phyloP scores from a whole-genome alignment of 2,797 vertebrate genomes.

The Sebastes oblongus region DNA sequence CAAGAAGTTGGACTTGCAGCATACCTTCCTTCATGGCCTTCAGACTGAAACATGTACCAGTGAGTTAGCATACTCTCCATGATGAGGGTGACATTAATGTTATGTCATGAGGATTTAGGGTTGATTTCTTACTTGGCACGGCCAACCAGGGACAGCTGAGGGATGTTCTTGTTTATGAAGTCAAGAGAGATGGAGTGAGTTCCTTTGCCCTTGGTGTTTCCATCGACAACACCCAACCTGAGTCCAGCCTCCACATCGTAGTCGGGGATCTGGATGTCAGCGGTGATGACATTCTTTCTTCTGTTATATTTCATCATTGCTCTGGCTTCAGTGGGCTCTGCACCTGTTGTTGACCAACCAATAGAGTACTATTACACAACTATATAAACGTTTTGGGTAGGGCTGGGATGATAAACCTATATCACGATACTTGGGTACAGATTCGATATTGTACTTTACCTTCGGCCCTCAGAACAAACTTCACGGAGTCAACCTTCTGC shows the following conservation, averaged over 20 bases:
- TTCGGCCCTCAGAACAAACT: slow-evolving; percentile 85
- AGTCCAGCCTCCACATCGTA: slow-evolving; percentile 86
- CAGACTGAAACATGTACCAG: slow-evolving; percentile 72
- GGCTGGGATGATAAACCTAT: no score
- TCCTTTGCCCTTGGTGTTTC: slow-evolving; percentile 71
- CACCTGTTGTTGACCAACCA: slow-evolving; percentile 75
- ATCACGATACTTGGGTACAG: neutral
- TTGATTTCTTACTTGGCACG: slow-evolving; percentile 84
- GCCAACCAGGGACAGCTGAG: slow-evolving; percentile 86
- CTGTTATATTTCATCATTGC: slow-evolving; percentile 87
- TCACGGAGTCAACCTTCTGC: slow-evolving; percentile 84
- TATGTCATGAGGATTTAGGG: neutral
- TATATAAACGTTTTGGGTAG: neutral
- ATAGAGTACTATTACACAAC: neutral
- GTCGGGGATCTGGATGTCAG: slow-evolving; percentile 88
- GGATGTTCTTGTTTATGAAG: slow-evolving; percentile 86
- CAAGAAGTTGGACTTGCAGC: slow-evolving; percentile 83
- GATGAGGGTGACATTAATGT: neutral
- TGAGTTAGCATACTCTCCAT: neutral
- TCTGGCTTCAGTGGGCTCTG: slow-evolving; percentile 80
- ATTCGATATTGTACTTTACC: slow-evolving; percentile 70
- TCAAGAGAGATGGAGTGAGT: slow-evolving; percentile 85
- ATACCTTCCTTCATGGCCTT: slow-evolving; percentile 80
- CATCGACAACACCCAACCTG: slow-evolving; percentile 83
- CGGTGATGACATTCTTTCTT: slow-evolving; percentile 79